These are phyloP conservation scores for Telmatherina bonti DNA, from an alignment of 2,797 vertebrate species.

Conservation along the genomic window DNA sequence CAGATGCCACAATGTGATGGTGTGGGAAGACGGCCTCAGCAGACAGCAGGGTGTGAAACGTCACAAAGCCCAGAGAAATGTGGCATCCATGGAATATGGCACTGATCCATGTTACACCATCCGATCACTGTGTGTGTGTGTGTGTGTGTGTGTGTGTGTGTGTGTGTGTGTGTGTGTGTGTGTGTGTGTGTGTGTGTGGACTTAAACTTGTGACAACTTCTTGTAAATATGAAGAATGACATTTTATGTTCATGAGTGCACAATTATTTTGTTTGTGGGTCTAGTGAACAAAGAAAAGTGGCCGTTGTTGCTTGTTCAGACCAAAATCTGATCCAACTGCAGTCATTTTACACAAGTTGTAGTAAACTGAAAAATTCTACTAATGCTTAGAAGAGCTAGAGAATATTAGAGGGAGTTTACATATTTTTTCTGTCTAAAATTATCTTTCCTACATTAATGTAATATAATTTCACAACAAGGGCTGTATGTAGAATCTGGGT, in stretches of 20 bases:
- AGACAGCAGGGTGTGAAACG: constrained; percentile 61
- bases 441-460: no score
- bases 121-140: not conserved
- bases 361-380: no score
- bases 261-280: no score
- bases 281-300: no score
- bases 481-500: no score
- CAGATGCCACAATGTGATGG: constrained; percentile 1
- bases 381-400: no score
- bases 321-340: no score
- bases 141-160: constrained; percentile 7
- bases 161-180: not conserved
- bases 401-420: no score
- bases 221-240: not conserved
- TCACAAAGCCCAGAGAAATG: constrained; percentile 77
- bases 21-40: constrained; percentile 36
- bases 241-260: not conserved
- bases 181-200: not conserved
- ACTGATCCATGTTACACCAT: constrained; percentile 44
- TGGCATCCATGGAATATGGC: constrained; percentile 73
- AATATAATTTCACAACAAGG: no score
- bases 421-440: no score
- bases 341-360: no score
- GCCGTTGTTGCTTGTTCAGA: no score
- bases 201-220: not conserved